Conservation (phyloP, 1,140 invertebrate genomes). For the Eueides isabella region DNA sequence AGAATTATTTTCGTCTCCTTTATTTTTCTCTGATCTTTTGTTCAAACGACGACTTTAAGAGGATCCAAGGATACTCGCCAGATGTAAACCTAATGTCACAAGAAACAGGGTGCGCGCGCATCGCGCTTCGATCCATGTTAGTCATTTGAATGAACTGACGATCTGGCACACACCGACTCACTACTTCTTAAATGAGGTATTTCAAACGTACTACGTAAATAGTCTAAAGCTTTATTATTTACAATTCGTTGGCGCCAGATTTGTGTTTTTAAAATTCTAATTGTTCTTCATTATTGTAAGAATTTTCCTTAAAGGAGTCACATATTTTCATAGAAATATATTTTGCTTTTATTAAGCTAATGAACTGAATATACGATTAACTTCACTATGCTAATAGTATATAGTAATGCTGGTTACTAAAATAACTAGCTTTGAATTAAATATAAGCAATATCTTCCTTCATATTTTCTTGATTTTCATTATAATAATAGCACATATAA, state of each 20-base stretch:
- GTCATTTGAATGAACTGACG: conserved; percentile 64
- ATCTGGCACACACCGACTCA: conserved; percentile 16
- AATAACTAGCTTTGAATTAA: too few relatives aligned
- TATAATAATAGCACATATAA: too few relatives aligned
- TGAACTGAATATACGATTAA: too few relatives aligned
- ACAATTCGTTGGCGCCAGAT: neutral
- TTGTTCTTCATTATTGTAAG: neutral
- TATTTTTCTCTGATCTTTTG: conserved; percentile 25
- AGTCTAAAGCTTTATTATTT: neutral
- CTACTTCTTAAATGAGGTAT: neutral
- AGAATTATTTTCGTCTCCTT: conserved; percentile 22
- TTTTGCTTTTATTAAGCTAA: too few relatives aligned
- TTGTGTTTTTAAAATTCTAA: neutral
- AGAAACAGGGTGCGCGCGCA: conserved; percentile 65
- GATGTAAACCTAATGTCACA: conserved; percentile 37
- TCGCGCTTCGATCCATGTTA: conserved; percentile 62
- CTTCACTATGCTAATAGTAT: too few relatives aligned
- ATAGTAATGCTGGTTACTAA: too few relatives aligned
- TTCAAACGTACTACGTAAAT: conserved; percentile 2
- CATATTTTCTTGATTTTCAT: too few relatives aligned
- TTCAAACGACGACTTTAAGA: conserved; percentile 22
- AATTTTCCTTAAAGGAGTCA: neutral
- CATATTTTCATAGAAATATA: too few relatives aligned
- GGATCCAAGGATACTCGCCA: conserved; percentile 22
- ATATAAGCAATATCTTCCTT: too few relatives aligned